Evolutionary conservation across 2,797 vertebrate genomes (phyloP).

Genomic region (Lindbergichthys nudifrons): DNA sequence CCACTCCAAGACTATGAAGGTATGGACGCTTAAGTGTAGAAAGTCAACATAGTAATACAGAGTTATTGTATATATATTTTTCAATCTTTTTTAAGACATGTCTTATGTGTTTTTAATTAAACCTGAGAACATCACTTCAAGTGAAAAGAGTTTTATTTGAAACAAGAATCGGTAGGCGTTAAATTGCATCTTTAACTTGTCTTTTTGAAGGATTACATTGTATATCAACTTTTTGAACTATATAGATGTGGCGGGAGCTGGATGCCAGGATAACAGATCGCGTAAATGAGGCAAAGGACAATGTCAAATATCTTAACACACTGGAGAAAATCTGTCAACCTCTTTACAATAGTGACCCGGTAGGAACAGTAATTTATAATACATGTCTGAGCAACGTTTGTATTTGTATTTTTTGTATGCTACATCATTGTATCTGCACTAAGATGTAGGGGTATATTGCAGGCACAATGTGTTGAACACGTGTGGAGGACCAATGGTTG

Average conservation of each 20-base stretch:
- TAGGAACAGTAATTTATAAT: slow-evolving; percentile 59
- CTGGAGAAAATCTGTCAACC: slow-evolving; percentile 87
- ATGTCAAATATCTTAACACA: slow-evolving; percentile 85
- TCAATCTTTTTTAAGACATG: not conserved
- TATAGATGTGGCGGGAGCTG: slow-evolving; percentile 85
- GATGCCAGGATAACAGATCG: slow-evolving; percentile 86
- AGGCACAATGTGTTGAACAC: not conserved
- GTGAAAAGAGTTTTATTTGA: too few relatives aligned
- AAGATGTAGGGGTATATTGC: not conserved
- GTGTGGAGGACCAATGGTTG: too few relatives aligned
- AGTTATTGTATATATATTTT: too few relatives aligned
- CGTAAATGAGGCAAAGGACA: slow-evolving; percentile 89
- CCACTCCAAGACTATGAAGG: slow-evolving; percentile 84
- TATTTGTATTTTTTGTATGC: not conserved
- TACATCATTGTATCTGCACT: not conserved
- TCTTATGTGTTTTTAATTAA: not conserved
- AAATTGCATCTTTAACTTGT: not conserved
- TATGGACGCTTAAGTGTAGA: slow-evolving; percentile 55
- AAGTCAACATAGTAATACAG: not conserved
- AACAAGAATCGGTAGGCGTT: too few relatives aligned
- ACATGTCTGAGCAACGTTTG: not conserved
- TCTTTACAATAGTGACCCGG: slow-evolving; percentile 86
- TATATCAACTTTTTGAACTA: not conserved
- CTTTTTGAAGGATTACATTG: not conserved
- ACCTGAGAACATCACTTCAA: not conserved